Percentiles rank a stretch among this genome's conserved stretches.
These are phyloP conservation scores for Ciconia stormi DNA, from an alignment of 2,113 vertebrate genomes.

Conservation along the genomic window DNA sequence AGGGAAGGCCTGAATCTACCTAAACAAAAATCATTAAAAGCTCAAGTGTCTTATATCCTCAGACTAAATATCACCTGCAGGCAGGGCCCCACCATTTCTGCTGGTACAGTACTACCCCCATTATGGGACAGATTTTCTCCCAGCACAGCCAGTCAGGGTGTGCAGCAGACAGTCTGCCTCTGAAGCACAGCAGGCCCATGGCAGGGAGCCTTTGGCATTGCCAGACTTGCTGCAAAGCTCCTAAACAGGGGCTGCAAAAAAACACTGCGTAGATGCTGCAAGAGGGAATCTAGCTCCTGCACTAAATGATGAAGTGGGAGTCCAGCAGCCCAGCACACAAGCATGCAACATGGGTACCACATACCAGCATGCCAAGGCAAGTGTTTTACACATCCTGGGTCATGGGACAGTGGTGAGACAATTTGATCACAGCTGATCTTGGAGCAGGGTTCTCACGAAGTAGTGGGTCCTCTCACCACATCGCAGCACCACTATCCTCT, in stretches of 20 bases:
- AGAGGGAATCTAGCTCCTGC: neutral
- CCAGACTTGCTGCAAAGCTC: neutral
- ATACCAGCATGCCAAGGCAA: neutral
- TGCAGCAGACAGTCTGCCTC: neutral
- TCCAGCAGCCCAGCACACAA: neutral
- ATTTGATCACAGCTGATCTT: neutral
- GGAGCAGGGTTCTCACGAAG: neutral
- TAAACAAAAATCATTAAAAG: neutral
- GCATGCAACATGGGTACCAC: neutral
- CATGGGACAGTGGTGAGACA: neutral
- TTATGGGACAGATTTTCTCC: neutral
- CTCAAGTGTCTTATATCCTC: neutral
- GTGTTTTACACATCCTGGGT: neutral
- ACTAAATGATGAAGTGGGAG: accelerated
- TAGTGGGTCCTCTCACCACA: neutral
- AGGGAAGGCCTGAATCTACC: neutral
- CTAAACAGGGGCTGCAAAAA: neutral
- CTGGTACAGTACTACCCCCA: neutral
- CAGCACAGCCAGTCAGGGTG: neutral
- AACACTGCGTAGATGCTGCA: neutral
- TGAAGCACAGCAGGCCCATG: neutral
- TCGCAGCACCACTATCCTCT: neutral
- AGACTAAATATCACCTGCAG: neutral
- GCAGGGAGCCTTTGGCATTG: neutral
- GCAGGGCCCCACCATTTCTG: neutral